Conservation (phyloP, 1,140 invertebrate species). For the Brachionus koreanus region DNA sequence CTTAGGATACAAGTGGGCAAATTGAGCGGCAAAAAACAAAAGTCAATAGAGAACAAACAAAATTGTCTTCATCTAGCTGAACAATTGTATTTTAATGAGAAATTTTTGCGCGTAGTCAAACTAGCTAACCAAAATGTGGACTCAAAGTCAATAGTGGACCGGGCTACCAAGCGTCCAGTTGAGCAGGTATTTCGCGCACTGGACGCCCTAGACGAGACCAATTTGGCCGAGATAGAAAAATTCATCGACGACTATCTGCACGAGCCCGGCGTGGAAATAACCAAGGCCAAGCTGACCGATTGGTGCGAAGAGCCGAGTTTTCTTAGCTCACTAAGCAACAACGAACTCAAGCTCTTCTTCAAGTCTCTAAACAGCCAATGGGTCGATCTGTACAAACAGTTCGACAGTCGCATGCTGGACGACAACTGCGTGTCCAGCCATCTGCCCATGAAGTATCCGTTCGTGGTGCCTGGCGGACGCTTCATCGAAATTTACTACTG, state of each 20-base stretch:
- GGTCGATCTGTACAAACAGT: slow-evolving; percentile 31
- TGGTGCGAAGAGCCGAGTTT: slow-evolving; percentile 12
- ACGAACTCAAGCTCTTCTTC: not conserved
- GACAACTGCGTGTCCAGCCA: slow-evolving; percentile 29
- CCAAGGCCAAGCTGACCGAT: not conserved
- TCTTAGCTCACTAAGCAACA: not conserved
- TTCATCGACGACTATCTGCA: slow-evolving; percentile 32
- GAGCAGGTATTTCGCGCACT: slow-evolving; percentile 14
- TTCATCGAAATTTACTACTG: slow-evolving; percentile 85
- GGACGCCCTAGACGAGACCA: slow-evolving; percentile 1
- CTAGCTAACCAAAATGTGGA: slow-evolving; percentile 32
- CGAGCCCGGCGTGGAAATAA: slow-evolving; percentile 29
- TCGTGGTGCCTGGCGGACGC: slow-evolving; percentile 81
- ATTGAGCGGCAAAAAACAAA: not conserved
- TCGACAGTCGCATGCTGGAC: not conserved
- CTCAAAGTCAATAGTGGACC: slow-evolving; percentile 38
- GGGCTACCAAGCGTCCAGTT: slow-evolving; percentile 13
- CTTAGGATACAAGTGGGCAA: not conserved
- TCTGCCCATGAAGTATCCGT: slow-evolving; percentile 41
- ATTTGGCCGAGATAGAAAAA: not conserved
- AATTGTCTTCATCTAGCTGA: not conserved
- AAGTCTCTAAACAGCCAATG: not conserved
- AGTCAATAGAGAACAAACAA: not conserved
- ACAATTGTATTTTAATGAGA: slow-evolving; percentile 34
- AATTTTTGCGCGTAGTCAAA: slow-evolving; percentile 38